A percentile compares a stretch with the other conserved stretches of the same genome.
phyloP scores from a whole-genome alignment of 92 coral and sea anemone species.

The Pocillopora grandis region DNA sequence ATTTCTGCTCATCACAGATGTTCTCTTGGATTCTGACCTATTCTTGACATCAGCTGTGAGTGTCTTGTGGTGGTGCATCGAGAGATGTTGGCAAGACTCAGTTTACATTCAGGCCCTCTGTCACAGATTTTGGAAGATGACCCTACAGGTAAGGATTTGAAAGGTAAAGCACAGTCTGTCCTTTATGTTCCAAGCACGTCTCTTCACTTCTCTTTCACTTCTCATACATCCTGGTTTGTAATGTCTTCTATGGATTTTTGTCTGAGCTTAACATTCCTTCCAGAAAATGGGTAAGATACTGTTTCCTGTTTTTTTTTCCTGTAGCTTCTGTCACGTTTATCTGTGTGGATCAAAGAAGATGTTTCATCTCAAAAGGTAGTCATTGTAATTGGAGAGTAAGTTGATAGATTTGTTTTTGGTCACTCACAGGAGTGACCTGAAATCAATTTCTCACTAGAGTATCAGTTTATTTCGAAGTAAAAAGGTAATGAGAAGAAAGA shows the following conservation, averaged over 20 bases:
- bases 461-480: too few species aligned
- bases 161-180: neutral
- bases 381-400: neutral
- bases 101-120: constrained; percentile 88
- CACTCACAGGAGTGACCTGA: neutral
- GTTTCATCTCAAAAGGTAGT: constrained; percentile 5
- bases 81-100: constrained; percentile 89
- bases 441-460: neutral
- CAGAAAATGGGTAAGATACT: neutral
- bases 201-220: too few species aligned
- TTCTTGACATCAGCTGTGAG: constrained; percentile 69
- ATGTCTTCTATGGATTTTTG: too few species aligned
- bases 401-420: neutral
- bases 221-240: too few species aligned
- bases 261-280: neutral
- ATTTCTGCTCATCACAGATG: neutral
- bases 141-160: constrained; percentile 75
- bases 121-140: constrained; percentile 95
- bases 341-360: constrained; percentile 76
- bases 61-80: constrained; percentile 75
- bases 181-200: too few species aligned
- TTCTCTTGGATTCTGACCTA: constrained; percentile 26
- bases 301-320: neutral
- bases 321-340: constrained; percentile 84
- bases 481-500: too few species aligned